Conservation (phyloP, 1,140 invertebrate species). For the Megathymus violae region DNA sequence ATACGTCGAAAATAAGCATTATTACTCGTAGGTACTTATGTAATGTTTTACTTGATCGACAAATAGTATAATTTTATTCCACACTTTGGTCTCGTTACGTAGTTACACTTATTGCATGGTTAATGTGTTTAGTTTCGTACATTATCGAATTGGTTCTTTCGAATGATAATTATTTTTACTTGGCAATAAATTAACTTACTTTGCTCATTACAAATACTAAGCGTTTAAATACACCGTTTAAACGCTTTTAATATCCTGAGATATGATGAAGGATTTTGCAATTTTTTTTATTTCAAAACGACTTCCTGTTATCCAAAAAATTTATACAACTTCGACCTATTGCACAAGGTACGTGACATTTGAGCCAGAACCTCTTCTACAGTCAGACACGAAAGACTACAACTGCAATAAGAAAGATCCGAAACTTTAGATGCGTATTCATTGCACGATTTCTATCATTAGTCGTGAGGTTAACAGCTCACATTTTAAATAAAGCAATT, state of each 20-base stretch:
- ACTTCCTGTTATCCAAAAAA: conserved; percentile 39
- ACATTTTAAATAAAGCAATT: conserved; percentile 10
- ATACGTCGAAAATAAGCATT: conserved; percentile 30
- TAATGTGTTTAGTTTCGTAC: no score
- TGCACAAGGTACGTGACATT: conserved; percentile 37
- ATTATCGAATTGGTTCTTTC: no score
- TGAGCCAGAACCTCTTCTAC: conserved; percentile 25
- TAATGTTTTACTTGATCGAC: conserved; percentile 31
- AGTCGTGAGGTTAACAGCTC: conserved; percentile 12
- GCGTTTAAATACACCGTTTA: no score
- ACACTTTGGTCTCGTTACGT: conserved; percentile 15
- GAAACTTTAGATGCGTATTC: not conserved
- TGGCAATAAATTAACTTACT: no score
- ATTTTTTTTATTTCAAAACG: conserved; percentile 9
- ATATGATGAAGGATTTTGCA: not conserved
- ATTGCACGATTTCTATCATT: conserved; percentile 29
- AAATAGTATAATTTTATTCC: conserved; percentile 31
- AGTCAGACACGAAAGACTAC: not conserved
- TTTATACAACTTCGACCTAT: conserved; percentile 36
- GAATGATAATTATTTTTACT: no score
- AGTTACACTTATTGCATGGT: not conserved
- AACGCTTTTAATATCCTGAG: conserved; percentile 1
- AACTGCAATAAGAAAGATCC: conserved; percentile 1
- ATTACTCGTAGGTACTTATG: conserved; percentile 31
- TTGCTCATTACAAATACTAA: no score